A percentile compares a stretch with the other conserved stretches of the same genome.
Evolutionary conservation across 2,888 invertebrate genomes (phyloP).

Genomic region (Perdita meconis): DNA sequence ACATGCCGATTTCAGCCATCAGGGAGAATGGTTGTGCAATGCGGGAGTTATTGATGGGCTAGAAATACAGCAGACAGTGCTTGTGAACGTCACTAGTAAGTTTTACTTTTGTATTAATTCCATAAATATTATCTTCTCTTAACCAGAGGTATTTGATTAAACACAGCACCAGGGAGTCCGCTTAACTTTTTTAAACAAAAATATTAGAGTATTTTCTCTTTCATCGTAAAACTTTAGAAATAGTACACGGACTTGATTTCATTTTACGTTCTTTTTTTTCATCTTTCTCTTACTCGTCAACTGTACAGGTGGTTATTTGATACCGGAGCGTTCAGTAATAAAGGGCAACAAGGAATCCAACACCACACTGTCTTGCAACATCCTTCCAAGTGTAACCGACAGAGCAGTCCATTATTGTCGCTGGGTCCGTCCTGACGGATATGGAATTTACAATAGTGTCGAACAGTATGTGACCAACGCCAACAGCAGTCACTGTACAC

Average conservation of each 20-base stretch:
- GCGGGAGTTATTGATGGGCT: constrained; percentile 71
- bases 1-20: constrained; percentile 66
- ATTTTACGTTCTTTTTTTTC: too few relatives aligned
- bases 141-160: too few relatives aligned
- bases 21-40: constrained; percentile 77
- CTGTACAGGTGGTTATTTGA: constrained; percentile 68
- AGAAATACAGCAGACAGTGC: constrained; percentile 69
- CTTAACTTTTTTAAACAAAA: too few relatives aligned
- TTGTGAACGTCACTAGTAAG: constrained; percentile 75
- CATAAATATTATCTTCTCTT: too few relatives aligned
- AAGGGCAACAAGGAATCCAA: constrained; percentile 36
- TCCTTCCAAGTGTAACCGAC: constrained; percentile 68
- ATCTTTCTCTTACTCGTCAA: background rate
- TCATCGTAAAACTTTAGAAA: too few relatives aligned
- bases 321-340: constrained; percentile 60
- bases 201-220: too few relatives aligned
- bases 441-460: constrained; percentile 69
- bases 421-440: constrained; percentile 79
- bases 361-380: constrained; percentile 68
- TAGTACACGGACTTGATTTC: too few relatives aligned
- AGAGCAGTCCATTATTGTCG: constrained; percentile 77
- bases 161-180: too few relatives aligned
- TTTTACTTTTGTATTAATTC: background rate
- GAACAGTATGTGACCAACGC: constrained; percentile 63
- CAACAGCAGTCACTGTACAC: constrained; percentile 65